Evolutionary conservation across 2,113 vertebrate genomes (phyloP), one percentile per base, ranked within the genome.

Genomic region (Perca fluviatilis): DNA sequence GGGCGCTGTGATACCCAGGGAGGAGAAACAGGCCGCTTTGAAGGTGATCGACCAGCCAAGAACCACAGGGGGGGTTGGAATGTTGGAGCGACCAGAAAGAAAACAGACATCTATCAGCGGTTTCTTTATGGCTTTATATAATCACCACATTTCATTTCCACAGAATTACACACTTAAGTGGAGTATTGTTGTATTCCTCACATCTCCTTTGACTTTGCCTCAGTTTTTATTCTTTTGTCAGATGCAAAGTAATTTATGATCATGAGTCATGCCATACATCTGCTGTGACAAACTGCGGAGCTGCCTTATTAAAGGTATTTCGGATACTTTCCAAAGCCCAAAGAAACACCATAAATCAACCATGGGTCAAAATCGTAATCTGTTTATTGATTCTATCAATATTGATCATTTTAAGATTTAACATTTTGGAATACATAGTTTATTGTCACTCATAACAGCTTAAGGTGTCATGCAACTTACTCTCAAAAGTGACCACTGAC

Each of bases 41-140:
- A 89, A 88, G 81, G 89, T 82, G 78, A 86, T 80, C 7, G 40
- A 78, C 66, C 67, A 47, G 86, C 74, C 56, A 73, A 30, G 12
- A 77, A 61, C 53, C 49, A 23, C 78, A n/a, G 27, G 74, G 62
- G 79, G 61, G 67, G 2, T 25, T 67, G 62, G 53, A 12, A 74
- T 63, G n/a, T 8, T 77, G 67, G 86, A 64, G 63, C 4, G 6
- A 46, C 25, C n/a, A 74, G 57, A 66, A 36, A 78, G 53, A 9
- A 70, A 70, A 80, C 33, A 19, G 49, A 53, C 66, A 57, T 36
- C 68, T 65, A 54, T 76, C 46, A 68, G 75, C 79, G n/a, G 63
- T 50, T 36, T 8, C 25, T 74, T 74, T 77, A 60, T 46, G 58
- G 43, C 58, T 74, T 60, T 9, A 64, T 75, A 65, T 36, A 15